A percentile compares a stretch with the other conserved stretches of the same genome.
phyloP scores from a whole-genome alignment of 2,113 vertebrate species.

The Notothenia rossii region DNA sequence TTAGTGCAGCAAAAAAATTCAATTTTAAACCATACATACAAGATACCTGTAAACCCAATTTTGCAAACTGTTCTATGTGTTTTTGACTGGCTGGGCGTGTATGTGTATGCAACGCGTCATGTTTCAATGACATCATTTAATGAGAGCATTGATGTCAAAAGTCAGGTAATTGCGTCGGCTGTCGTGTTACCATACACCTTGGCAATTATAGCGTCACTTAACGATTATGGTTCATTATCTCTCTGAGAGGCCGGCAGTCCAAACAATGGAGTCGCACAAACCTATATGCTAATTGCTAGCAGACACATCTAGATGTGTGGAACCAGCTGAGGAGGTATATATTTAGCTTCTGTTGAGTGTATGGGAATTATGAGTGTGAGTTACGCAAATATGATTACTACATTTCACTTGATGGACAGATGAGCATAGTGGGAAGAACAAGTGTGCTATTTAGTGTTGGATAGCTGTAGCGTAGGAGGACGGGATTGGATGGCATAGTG shows the following conservation, averaged over 20 bases:
- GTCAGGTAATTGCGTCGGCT: slow-evolving; percentile 73
- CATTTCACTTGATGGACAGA: slow-evolving; percentile 71
- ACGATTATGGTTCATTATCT: slow-evolving; percentile 82
- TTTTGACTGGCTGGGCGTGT: slow-evolving; percentile 17
- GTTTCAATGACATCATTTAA: slow-evolving; percentile 81
- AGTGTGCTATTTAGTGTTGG: slow-evolving; percentile 49
- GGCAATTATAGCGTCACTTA: slow-evolving; percentile 80
- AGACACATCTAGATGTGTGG: slow-evolving; percentile 70
- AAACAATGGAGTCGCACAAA: slow-evolving; percentile 77
- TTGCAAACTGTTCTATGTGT: not conserved
- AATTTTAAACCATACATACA: not conserved
- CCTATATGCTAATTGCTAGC: slow-evolving; percentile 77
- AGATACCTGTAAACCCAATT: not conserved
- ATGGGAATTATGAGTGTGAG: slow-evolving; percentile 60
- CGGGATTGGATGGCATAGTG: slow-evolving; percentile 50
- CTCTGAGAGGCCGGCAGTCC: slow-evolving; percentile 64
- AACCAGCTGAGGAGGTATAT: slow-evolving; percentile 55
- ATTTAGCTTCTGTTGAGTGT: slow-evolving; percentile 68
- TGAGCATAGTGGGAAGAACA: slow-evolving; percentile 69
- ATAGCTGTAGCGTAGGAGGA: slow-evolving; percentile 29
- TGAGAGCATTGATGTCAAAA: slow-evolving; percentile 79
- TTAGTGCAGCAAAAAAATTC: not conserved
- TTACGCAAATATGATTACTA: slow-evolving; percentile 73
- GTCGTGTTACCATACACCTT: slow-evolving; percentile 78
- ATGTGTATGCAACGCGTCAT: slow-evolving; percentile 57